Evolutionary conservation across 2,113 vertebrate species (phyloP).

Genomic region (Hippolais icterina): DNA sequence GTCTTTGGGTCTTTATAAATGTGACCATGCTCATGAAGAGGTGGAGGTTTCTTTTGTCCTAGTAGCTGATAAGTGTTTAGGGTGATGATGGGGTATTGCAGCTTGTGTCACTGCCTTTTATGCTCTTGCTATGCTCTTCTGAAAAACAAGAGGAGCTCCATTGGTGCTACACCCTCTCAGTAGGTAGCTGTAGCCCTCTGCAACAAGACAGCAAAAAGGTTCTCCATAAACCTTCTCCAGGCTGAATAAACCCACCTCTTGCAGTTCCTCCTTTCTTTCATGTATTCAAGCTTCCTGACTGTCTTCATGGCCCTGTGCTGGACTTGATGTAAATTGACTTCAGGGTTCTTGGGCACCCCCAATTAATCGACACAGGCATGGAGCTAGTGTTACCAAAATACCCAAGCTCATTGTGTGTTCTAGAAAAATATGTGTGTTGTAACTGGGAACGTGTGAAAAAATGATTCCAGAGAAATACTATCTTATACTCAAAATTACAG

Average conservation of each 20-base stretch:
- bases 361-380: background rate
- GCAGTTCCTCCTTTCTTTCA: background rate
- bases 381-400: background rate
- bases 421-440: background rate
- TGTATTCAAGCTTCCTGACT: background rate
- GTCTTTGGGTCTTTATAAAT: background rate
- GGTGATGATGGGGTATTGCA: background rate
- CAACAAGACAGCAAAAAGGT: background rate
- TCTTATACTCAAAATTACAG: background rate
- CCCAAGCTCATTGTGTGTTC: background rate
- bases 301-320: background rate
- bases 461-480: background rate
- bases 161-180: background rate
- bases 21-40: background rate
- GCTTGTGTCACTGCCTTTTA: background rate
- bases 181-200: background rate
- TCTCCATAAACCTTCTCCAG: background rate
- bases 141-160: background rate
- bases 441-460: background rate
- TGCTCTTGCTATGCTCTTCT: background rate
- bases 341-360: background rate
- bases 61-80: background rate
- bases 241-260: background rate
- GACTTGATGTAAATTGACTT: background rate
- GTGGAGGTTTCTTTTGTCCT: fast-evolving